Evolutionary conservation across 2,888 invertebrate genomes (phyloP).

Genomic region (Erebia aethiops): DNA sequence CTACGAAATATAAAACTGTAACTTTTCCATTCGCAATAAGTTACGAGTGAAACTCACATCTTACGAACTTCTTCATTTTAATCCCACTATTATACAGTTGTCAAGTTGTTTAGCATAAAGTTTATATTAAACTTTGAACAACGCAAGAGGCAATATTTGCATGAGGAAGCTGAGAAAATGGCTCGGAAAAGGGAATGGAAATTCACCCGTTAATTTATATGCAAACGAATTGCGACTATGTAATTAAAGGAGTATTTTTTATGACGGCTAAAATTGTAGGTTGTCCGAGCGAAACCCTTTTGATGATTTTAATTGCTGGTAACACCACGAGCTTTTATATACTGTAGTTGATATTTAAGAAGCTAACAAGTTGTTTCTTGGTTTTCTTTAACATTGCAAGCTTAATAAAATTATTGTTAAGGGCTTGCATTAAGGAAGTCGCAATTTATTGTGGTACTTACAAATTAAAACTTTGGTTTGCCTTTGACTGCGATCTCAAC

Average conservation of each 20-base stretch:
- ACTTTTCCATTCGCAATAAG: conserved; percentile 17
- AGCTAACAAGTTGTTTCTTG: background rate
- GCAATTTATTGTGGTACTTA: no score
- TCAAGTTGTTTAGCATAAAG: conserved; percentile 69
- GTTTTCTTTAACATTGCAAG: background rate
- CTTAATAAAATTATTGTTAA: background rate
- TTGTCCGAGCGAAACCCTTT: conserved; percentile 34
- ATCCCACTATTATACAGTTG: conserved; percentile 50
- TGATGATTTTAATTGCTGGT: conserved; percentile 39
- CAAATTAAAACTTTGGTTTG: no score
- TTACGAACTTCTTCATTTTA: conserved; percentile 25
- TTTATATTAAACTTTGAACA: conserved; percentile 56
- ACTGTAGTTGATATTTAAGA: conserved; percentile 3
- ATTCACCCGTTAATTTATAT: conserved; percentile 71
- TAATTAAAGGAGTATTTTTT: conserved; percentile 70
- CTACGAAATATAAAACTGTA: background rate
- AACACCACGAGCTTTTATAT: conserved; percentile 25
- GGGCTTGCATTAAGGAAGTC: background rate
- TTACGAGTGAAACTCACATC: conserved; percentile 8
- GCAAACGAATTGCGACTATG: conserved; percentile 68
- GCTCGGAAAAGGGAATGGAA: conserved; percentile 64
- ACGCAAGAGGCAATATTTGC: conserved; percentile 64
- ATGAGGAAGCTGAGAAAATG: conserved; percentile 65
- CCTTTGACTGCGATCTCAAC: no score
- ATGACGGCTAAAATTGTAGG: conserved; percentile 47